These are phyloP conservation scores for Stylophora pistillata DNA, from an alignment of 64 coral and sea anemone species.

Conservation along the genomic window DNA sequence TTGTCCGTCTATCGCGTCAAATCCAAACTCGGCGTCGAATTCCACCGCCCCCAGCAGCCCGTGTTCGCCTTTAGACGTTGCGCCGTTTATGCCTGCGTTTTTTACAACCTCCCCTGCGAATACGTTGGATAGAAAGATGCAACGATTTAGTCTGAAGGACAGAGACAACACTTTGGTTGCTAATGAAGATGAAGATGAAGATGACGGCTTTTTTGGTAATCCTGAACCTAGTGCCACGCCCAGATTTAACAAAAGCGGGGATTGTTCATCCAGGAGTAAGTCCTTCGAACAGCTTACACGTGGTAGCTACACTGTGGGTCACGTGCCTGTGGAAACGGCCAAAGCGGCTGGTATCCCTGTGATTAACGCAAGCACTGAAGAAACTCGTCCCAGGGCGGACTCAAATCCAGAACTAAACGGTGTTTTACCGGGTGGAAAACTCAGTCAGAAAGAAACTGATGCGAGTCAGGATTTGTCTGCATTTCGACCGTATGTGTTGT, in stretches of 20 bases:
- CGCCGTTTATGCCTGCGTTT: conserved; percentile 81
- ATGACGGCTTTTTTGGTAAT: not conserved
- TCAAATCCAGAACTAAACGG: not conserved
- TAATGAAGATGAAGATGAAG: not conserved
- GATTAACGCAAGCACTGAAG: conserved; percentile 10
- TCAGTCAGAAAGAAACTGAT: not conserved
- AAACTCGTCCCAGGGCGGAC: not conserved
- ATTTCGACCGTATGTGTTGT: not conserved
- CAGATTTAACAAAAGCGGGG: conserved; percentile 33
- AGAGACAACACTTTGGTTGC: conserved; percentile 12
- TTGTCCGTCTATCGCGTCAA: conserved; percentile 41
- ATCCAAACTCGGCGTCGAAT: conserved; percentile 46
- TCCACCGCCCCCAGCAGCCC: conserved; percentile 89
- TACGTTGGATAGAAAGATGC: conserved; percentile 51
- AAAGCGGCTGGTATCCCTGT: conserved; percentile 96
- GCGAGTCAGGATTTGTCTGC: conserved; percentile 2
- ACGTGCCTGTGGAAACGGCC: conserved; percentile 74
- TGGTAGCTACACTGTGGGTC: conserved; percentile 85
- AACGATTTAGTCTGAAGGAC: not conserved
- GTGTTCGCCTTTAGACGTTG: conserved; percentile 82
- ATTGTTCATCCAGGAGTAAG: conserved; percentile 37
- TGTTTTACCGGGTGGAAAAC: not conserved
- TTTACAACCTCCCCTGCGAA: conserved; percentile 88
- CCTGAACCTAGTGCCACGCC: conserved; percentile 50
- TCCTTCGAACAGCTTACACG: conserved; percentile 60